phyloP scores from a whole-genome alignment of 2,888 invertebrate species.

The Apotomis turbidana region DNA sequence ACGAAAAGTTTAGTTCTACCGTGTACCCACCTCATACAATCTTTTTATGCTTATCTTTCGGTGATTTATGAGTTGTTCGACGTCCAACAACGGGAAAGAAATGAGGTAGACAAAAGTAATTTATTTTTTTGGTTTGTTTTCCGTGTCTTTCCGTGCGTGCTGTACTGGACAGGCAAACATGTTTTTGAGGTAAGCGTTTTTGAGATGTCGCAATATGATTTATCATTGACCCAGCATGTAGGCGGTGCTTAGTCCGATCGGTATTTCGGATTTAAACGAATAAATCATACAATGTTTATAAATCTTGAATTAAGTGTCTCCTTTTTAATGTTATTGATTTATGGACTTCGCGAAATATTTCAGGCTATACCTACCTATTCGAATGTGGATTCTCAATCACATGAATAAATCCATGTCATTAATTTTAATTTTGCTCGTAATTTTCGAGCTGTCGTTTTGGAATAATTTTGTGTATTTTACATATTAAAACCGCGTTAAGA shows the following conservation, averaged over 20 bases:
- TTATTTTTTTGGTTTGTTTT: constrained; percentile 83
- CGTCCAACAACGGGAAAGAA: constrained; percentile 82
- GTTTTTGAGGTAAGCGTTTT: constrained; percentile 83
- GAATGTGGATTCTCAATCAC: constrained; percentile 2
- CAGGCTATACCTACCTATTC: constrained; percentile 14
- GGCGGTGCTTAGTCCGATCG: constrained; percentile 82
- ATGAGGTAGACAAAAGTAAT: constrained; percentile 83
- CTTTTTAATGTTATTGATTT: constrained; percentile 63
- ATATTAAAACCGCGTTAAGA: constrained; percentile 6
- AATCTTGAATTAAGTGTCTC: constrained; percentile 66
- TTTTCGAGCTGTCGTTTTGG: constrained; percentile 1
- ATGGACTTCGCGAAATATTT: constrained; percentile 48
- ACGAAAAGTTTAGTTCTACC: constrained; percentile 82
- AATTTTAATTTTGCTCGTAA: constrained; percentile 16
- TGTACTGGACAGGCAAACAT: constrained; percentile 79
- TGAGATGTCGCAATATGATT: constrained; percentile 83
- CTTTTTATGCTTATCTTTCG: constrained; percentile 84
- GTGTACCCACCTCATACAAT: constrained; percentile 82
- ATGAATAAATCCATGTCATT: constrained; percentile 18
- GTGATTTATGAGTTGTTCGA: constrained; percentile 82
- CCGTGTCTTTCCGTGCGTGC: constrained; percentile 81
- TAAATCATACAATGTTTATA: constrained; percentile 61
- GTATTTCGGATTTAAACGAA: constrained; percentile 76
- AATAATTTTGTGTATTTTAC: constrained; percentile 22
- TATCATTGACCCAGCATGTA: constrained; percentile 73